Evolutionary conservation across 2,113 vertebrate species (phyloP), one percentile per base, ranked within the genome.

Genomic region (Gobio gobio): DNA sequence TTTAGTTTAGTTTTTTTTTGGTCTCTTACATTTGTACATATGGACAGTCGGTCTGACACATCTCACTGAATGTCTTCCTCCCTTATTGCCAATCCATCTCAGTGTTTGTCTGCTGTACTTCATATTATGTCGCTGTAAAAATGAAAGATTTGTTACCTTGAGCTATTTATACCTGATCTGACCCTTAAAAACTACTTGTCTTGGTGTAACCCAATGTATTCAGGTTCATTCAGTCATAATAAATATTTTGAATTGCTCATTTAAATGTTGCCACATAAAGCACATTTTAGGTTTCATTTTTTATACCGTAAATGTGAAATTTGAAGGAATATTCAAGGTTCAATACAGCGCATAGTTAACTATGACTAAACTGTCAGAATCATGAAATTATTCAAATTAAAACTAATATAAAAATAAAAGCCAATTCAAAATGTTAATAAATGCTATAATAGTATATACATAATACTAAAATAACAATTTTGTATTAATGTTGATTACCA

Each of bases 1-100:
- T 77, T 40, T 13, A 1, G 2, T 22, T 10, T 36, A 6, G 10
- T 18, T n/a, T 58, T 5, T 26, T 18, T 12, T 59, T 45, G n/a
- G 5, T 74, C 70, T 26, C 13, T 74, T 51, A 20, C 8, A 63
- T 79, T 63, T 63, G 78, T 79, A 63, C 40, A 79, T 63, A 79
- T 20, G 78, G 36, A 79, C 78, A 47, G 40, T 47, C 43, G 4
- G 66, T 73, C 12, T 59, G 54, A 78, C 20, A 26, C 14, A 47
- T 79, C 40, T 47, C 56, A 63, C 40, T 47, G 40, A 79, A 79
- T 63, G 22, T 63, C 40, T 45, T 79, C 58, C 22, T 5, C 13
- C n/a, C 22, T 24, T 12, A 47, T 74, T n/a, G 43, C 12, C 13
- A 73, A 12, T 36, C 2, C 29, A 36, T 59, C 76, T 51, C 3